Base-by-base conservation (phyloP, 2,888 invertebrate species). In the Cheilosia urbana region DNA sequence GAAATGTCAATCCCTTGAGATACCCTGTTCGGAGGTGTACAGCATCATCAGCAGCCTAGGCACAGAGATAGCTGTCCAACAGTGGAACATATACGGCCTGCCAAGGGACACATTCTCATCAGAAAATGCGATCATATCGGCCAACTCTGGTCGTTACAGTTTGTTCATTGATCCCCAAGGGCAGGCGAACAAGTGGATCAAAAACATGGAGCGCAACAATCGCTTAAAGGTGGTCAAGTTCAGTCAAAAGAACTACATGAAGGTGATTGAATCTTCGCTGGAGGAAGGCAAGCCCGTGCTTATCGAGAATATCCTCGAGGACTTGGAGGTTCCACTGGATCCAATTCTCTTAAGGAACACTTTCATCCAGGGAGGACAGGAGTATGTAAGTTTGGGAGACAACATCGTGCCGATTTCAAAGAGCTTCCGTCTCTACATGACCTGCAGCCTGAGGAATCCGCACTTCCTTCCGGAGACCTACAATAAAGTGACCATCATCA, bases 161-260 rank as follows among this genome's bases (percentile, higher is more conserved):
- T 94, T 98, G 42, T 96, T 98, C 91, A 96, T 98, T 87, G 98
- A 98, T 93, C 98, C 98, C 0, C 98, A 98, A 92, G 96, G 96
- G 11, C 98, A 98, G 91, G 98, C 98, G 37, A 97, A 97, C 90
- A 97, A 96, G 90, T 98, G 98, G 98, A 95, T 98, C 42, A 95
- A 96, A 88, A 96, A 96, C 89, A 96, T 97, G 96, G 98, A 97
- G 90, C 91, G 93, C 85, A 88, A 90, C 53, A 92, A 92, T 89
- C 90, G 90, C 0, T 76, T 92, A 1, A 90, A 89, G 30, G 89
- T 90, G 1, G 90, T 92, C 2, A 92, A 92, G 81, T 92, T 92
- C 68, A 92, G 91, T 68, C 92, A 93, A 87, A 69, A 89, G 19
- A 90, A 92, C 80, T 93, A 92, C 72, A 92, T 92, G 91, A 92